Base-by-base conservation (phyloP, 2,888 invertebrate genomes). In the Lasius fuliginosus region DNA sequence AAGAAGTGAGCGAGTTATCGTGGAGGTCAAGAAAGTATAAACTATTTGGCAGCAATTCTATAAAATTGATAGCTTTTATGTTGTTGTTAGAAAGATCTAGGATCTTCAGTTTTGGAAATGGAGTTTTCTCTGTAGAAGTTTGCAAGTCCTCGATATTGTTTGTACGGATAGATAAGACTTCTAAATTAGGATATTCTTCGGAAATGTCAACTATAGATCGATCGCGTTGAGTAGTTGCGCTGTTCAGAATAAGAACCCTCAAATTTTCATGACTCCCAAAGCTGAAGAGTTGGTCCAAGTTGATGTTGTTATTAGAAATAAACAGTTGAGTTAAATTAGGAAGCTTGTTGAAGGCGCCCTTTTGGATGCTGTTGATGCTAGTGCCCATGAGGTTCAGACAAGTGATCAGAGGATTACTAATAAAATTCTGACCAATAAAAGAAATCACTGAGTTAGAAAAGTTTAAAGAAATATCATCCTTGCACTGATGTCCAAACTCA, bases 81-180 rank as follows among this genome's bases (percentile, higher is more conserved):
- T 0, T 0, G 12, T 89, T 89, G 0, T 0, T 0, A 0, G 89
- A 88, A 0, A 89, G 62, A 46, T 88, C 75, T 3, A 89, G 27
- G 3, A 82, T 9, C 3, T n/a, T 53, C 42, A 89, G 30, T 4
- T 73, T 64, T 0, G 88, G 88, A 15, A 87, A 81, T 4, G 40
- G 27, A 53, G 49, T 42, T 23, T 0, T 0, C 0, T 0, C 30
- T 18, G 0, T 2, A 0, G 18, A 0, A n/a, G 11, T 42, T 0
- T 33, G 30, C 15, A 62, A 62, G 15, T 18, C 3, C 0, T 0
- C 0, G 2, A 40, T 4, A 5, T 1, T 0, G 30, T 85, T 69
- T 23, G 68, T 0, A 12, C 49, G 23, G 1, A 79, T 18, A 11
- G 36, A 27, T 9, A 88, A 18, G 3, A 30, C 23, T 49, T 33